Evolutionary conservation across 1,140 invertebrate species (phyloP), one percentile per base, ranked within the genome.

Genomic region (Caenorhabditis tropicalis): DNA sequence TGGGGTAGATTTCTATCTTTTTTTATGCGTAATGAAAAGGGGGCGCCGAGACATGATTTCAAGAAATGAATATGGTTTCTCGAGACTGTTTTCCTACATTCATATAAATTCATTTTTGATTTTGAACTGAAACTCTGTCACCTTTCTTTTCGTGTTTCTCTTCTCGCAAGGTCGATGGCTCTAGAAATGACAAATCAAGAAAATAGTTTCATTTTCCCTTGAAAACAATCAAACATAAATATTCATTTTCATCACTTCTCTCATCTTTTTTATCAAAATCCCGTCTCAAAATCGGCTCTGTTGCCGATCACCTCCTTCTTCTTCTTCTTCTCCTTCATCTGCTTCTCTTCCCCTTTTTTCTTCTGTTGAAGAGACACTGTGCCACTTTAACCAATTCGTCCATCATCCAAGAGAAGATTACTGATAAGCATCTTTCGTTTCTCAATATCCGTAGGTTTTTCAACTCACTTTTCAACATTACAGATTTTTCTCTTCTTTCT

Each of bases 1-100:
- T 74, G 65, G 65, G 65, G 65, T 74, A 74, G 65, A 74, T 74
- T 74, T 43, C 33, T 74, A 74, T 74, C 65, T 74, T 12, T 74
- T 74, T 74, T 43, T 74, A 74, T 74, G 36, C 65, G 65, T 43
- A 74, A 43, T 74, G 33, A 65, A n/a, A 36, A 39, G 33, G 36
- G 36, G 58, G 29, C 36, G 65, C 65, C 65, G 65, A 74, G 58
- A 31, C 5, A 9, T 4, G 60, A 70, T 33, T 43, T 43, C 21
- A 74, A 74, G 65, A 74, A 58, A 58, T 58, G 29, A 7, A 31
- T 58, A 58, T 58, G 24, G 53, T 58, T 58, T 29, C n/a, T 58
- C 6, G 16, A 29, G 9, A 7, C 9, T 9, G 9, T 46, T 46
- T 46, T 46, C 9, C 9, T 46, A 12, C 43, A 46, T 16, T 1